Evolutionary conservation across 2,797 vertebrate genomes (phyloP), one percentile per base, ranked within the genome.

Genomic region (Lycodopsis pacificus): DNA sequence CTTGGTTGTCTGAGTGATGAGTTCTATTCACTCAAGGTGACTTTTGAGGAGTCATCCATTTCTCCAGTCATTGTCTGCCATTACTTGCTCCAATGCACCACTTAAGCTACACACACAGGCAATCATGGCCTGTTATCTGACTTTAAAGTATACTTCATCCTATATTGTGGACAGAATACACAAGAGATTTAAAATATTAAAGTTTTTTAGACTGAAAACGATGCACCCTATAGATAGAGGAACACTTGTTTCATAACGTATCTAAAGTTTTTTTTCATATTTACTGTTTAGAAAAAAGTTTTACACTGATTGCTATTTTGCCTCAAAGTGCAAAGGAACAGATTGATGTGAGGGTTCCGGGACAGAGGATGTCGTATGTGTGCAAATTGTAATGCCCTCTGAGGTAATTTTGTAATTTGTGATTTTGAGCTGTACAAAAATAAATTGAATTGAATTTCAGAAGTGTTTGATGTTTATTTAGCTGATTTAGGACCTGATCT

Each of bases 21-120:
- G 86, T 73, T 85, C 73, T 75, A 68, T 89, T 87, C 83, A 88
- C 76, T 84, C 86, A 93, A 92, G 89, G 92, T 91, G 87, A 90
- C 88, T 89, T 89, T 85, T 90, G 66, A 88, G 73, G 76, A 85
- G 77, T 81, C 79, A 84, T 89, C 88, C 78, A 88, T 92, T 89
- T 87, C 86, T 82, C 73, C 80, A 88, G 82, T 90, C 87, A 91
- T 87, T 88, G 88, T 90, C 89, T 89, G 81, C 84, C 66, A 92
- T 92, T 92, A 91, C 65, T 76, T 90, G 89, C 91, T 88, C 82
- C 75, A 82, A 44, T 88, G 83, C 89, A 90, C 86, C 85, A 88
- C 81, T 91, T 91, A 92, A 59, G 76, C 74, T 25, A 58, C 79
- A 56, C 75, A 68, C 72, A 76, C 19, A 46, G 51, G 74, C 83